phyloP scores from a whole-genome alignment of 2,797 vertebrate species.

The Sebastes steindachneri region DNA sequence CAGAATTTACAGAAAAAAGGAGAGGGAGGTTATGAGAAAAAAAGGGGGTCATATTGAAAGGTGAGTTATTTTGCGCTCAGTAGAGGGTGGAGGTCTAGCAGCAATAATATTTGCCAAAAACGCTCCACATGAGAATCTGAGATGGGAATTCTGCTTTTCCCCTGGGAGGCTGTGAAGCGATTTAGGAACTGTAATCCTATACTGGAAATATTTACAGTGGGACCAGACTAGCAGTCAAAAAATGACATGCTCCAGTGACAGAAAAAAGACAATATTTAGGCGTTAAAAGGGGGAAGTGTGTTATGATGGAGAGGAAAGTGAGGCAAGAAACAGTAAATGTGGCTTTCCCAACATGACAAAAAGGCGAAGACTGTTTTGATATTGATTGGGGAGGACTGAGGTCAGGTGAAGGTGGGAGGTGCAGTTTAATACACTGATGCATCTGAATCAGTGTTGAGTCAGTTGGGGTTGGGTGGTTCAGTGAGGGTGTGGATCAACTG shows the following conservation, averaged over 20 bases:
- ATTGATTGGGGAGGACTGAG: constrained; percentile 9
- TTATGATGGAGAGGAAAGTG: neutral
- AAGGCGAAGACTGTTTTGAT: constrained; percentile 25
- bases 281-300: neutral
- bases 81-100: constrained; percentile 58
- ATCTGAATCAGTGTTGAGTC: constrained; percentile 22
- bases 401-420: constrained; percentile 30
- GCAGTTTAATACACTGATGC: constrained; percentile 18
- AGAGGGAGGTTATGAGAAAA: constrained; percentile 19
- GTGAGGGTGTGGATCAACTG: constrained; percentile 26
- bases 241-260: constrained; percentile 40
- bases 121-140: constrained; percentile 66
- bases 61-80: constrained; percentile 48
- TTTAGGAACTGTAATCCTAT: constrained; percentile 70
- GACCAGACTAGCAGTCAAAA: constrained; percentile 51
- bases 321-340: neutral
- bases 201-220: constrained; percentile 78
- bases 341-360: neutral
- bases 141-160: constrained; percentile 73
- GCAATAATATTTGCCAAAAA: constrained; percentile 72
- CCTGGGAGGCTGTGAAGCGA: constrained; percentile 59
- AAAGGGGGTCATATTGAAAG: constrained; percentile 12
- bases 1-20: constrained; percentile 16
- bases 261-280: constrained; percentile 61
- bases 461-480: constrained; percentile 53